phyloP scores from a whole-genome alignment of 2,797 vertebrate species.

The Atherinosoma microstoma region DNA sequence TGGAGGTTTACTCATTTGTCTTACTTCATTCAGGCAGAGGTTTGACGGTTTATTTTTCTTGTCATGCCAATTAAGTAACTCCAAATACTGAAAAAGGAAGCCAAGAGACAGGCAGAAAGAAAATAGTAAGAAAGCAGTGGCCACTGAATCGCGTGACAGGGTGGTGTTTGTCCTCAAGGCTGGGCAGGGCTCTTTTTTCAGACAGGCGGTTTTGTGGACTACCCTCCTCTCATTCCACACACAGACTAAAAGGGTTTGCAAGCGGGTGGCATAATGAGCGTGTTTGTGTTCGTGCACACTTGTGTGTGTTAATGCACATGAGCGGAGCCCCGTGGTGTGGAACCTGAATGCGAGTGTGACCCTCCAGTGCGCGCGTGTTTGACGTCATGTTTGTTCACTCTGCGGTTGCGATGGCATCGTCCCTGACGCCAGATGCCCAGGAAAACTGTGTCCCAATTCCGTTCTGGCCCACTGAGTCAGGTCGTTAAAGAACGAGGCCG shows the following conservation, averaged over 20 bases:
- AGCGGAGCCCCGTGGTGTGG: constrained; percentile 67
- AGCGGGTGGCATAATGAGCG: constrained; percentile 81
- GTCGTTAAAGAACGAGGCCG: constrained; percentile 71
- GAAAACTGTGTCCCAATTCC: constrained; percentile 72
- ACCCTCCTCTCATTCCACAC: constrained; percentile 81
- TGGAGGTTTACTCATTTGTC: neutral
- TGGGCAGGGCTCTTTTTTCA: constrained; percentile 77
- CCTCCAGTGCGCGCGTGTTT: constrained; percentile 53
- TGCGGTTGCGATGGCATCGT: constrained; percentile 79
- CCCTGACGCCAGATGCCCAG: constrained; percentile 80
- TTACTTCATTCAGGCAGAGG: neutral
- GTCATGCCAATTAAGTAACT: neutral
- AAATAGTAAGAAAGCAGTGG: constrained; percentile 64
- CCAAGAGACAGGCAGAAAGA: constrained; percentile 18
- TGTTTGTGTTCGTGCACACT: constrained; percentile 55
- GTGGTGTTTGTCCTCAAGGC: constrained; percentile 80
- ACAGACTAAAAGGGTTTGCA: constrained; percentile 79
- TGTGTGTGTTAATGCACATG: constrained; percentile 68
- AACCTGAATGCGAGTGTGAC: constrained; percentile 59
- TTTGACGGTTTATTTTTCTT: constrained; percentile 1
- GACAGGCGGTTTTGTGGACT: constrained; percentile 80
- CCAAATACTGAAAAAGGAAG: neutral
- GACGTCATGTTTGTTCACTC: constrained; percentile 81
- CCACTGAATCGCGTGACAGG: constrained; percentile 78
- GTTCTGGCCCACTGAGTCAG: constrained; percentile 79